phyloP scores from a whole-genome alignment of 2,888 invertebrate genomes.

The Caenorhabditis zanzibari region DNA sequence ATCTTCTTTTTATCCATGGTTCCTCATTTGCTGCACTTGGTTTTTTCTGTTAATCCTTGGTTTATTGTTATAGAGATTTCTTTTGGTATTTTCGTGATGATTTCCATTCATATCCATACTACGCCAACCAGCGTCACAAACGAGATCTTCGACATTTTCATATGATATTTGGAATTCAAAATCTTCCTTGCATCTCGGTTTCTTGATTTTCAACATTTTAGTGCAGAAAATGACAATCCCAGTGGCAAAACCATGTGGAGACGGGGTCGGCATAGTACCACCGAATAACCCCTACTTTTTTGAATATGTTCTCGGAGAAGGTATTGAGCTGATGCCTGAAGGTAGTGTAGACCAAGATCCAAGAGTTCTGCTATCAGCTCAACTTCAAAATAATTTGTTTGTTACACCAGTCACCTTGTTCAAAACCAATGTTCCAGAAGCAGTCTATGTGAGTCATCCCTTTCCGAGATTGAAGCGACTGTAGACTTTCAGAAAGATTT shows the following conservation, averaged over 20 bases:
- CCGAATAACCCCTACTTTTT: constrained; percentile 8
- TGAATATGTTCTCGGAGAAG: not conserved
- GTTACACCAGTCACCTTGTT: not conserved
- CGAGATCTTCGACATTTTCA: not conserved
- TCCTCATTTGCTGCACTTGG: constrained; percentile 2
- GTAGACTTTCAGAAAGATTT: constrained; percentile 28
- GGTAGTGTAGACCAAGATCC: constrained; percentile 5
- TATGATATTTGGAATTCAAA: not conserved
- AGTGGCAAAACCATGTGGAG: not conserved
- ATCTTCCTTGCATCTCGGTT: not conserved
- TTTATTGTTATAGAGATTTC: not conserved
- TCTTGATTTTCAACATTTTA: not conserved
- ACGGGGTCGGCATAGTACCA: not conserved
- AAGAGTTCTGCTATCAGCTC: constrained; percentile 9
- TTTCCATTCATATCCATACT: not conserved
- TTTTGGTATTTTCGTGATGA: not conserved
- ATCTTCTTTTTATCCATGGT: not conserved
- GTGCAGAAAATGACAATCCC: constrained; percentile 1
- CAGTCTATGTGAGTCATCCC: constrained; percentile 14
- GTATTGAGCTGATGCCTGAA: not conserved
- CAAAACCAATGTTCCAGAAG: constrained; percentile 11
- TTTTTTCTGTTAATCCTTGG: not conserved
- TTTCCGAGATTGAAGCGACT: not conserved
- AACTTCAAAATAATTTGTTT: constrained; percentile 2
- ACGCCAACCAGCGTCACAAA: not conserved